phyloP scores from a whole-genome alignment of 2,888 invertebrate genomes.

The Copidosoma aretas region DNA sequence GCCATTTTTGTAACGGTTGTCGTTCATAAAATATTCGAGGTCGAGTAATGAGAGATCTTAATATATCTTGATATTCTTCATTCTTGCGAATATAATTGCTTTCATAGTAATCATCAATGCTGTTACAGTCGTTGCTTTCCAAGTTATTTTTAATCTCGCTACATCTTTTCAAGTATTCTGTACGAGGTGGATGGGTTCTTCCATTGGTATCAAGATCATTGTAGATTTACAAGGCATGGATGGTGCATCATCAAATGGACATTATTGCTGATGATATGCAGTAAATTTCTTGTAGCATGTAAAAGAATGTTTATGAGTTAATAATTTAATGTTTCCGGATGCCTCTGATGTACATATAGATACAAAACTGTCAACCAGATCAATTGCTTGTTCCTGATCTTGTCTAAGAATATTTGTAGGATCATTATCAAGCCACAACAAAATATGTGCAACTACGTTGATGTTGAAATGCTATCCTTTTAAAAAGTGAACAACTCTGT shows the following conservation, averaged over 20 bases:
- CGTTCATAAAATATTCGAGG: slow-evolving; percentile 44
- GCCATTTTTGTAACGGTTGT: slow-evolving; percentile 39
- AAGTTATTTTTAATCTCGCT: slow-evolving; percentile 34
- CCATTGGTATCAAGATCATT: slow-evolving; percentile 45
- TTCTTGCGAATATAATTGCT: slow-evolving; percentile 45
- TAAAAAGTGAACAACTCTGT: slow-evolving; percentile 53
- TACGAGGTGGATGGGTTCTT: slow-evolving; percentile 29
- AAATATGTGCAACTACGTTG: slow-evolving; percentile 58
- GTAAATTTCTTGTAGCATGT: slow-evolving; percentile 24
- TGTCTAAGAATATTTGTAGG: slow-evolving; percentile 45
- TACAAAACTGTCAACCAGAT: slow-evolving; percentile 47
- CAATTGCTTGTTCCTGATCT: slow-evolving; percentile 42
- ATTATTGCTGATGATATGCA: slow-evolving; percentile 38
- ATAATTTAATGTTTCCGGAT: slow-evolving; percentile 47
- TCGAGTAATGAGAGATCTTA: slow-evolving; percentile 44
- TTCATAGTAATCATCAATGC: slow-evolving; percentile 42
- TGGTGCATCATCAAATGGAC: slow-evolving; percentile 51
- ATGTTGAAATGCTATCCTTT: slow-evolving; percentile 59
- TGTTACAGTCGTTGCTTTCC: slow-evolving; percentile 38
- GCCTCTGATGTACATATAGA: slow-evolving; percentile 45
- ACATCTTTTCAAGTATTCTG: slow-evolving; percentile 29
- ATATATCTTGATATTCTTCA: slow-evolving; percentile 46
- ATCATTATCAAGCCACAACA: slow-evolving; percentile 58
- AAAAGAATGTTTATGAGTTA: slow-evolving; percentile 50
- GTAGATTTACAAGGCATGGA: slow-evolving; percentile 40